A percentile compares a stretch with the other conserved stretches of the same genome.
Evolutionary conservation across 2,888 invertebrate genomes (phyloP).

Genomic region (Cistogaster globosa): DNA sequence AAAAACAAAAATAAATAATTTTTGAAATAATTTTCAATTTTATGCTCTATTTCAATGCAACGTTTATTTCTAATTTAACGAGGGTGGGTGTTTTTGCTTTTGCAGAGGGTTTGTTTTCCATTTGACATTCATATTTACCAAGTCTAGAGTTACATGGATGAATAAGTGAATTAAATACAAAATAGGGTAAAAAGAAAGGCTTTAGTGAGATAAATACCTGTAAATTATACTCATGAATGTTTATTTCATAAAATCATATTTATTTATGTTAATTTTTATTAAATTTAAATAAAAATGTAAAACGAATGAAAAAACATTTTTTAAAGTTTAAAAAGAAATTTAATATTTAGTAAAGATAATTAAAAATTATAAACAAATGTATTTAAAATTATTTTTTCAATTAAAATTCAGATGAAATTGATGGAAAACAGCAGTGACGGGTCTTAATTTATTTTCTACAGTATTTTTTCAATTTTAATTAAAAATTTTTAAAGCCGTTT

Average conservation of each 20-base stretch:
- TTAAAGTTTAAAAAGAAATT: not conserved
- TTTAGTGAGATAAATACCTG: conserved; percentile 34
- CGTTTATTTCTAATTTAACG: conserved; percentile 31
- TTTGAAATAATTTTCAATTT: conserved; percentile 44
- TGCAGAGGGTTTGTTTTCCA: conserved; percentile 8
- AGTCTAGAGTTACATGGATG: conserved; percentile 52
- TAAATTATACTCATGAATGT: conserved; percentile 5
- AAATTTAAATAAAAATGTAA: not conserved
- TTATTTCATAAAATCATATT: conserved; percentile 40
- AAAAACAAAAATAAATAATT: conserved; percentile 72
- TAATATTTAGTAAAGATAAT: not conserved
- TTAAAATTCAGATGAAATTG: no score
- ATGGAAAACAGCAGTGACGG: no score
- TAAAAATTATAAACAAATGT: no score
- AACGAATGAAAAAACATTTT: not conserved
- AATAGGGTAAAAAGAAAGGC: conserved; percentile 26
- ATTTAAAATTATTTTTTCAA: no score
- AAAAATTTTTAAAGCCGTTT: no score
- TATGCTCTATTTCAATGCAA: conserved; percentile 67
- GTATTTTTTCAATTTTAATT: no score
- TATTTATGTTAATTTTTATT: conserved; percentile 47
- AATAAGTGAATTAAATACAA: conserved; percentile 4
- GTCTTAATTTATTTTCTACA: no score
- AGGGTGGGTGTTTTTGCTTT: conserved; percentile 17
- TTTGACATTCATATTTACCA: conserved; percentile 34